A percentile compares a stretch with the other conserved stretches of the same genome.
These are phyloP conservation scores for Phenganax stokvisi DNA, from an alignment of 92 coral and sea anemone species.

Conservation along the genomic window DNA sequence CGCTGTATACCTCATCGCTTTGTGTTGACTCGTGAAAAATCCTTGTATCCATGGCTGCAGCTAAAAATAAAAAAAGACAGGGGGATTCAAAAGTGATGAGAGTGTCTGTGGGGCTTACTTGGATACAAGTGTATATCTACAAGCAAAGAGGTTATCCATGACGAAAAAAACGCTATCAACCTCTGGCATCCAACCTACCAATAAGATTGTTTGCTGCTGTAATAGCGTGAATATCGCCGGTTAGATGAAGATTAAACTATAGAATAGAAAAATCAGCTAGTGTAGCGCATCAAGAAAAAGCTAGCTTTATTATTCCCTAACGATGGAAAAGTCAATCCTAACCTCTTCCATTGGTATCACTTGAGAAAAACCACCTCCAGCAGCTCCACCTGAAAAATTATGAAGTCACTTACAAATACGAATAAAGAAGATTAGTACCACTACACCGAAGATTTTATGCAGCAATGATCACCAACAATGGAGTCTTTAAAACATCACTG, in stretches of 20 bases:
- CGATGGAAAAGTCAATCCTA: no score
- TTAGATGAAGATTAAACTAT: background rate
- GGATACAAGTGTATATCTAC: background rate
- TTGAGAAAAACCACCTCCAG: no score
- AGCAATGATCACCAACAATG: no score
- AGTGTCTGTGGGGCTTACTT: background rate
- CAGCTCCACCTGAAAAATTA: no score
- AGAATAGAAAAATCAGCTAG: background rate
- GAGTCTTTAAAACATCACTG: no score
- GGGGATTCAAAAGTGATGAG: background rate
- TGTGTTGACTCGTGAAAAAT: conserved; percentile 87
- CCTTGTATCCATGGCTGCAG: conserved; percentile 97
- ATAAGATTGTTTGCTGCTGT: conserved; percentile 94
- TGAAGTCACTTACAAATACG: no score
- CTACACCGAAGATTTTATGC: no score
- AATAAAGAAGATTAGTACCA: no score
- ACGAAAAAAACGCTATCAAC: background rate
- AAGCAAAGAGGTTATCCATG: background rate
- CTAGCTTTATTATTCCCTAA: no score
- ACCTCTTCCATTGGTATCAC: no score
- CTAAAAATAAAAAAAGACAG: conserved; percentile 39
- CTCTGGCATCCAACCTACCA: conserved; percentile 47
- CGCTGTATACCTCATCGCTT: conserved; percentile 60
- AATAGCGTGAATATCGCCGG: conserved; percentile 97
- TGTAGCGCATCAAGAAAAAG: no score